Conservation (phyloP, 2,797 vertebrate species). For the Phylloscopus collybita region DNA sequence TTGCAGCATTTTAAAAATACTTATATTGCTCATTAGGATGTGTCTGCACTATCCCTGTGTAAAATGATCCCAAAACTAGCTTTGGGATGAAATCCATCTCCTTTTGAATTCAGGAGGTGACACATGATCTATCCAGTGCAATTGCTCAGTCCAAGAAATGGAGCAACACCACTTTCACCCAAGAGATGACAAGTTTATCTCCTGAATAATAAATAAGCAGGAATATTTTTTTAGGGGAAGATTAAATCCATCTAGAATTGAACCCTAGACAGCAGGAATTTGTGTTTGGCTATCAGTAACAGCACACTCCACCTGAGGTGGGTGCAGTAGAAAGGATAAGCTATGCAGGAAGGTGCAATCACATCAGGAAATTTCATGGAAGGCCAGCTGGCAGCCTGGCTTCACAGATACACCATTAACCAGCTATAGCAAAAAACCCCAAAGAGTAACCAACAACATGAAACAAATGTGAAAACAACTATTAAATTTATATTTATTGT, state of each 20-base stretch:
- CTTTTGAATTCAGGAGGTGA: not conserved
- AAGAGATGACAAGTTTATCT: not conserved
- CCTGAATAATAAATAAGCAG: not conserved
- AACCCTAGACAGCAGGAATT: not conserved
- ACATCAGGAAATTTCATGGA: not conserved
- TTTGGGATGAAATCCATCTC: not conserved
- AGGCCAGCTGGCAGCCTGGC: not conserved
- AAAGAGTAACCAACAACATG: not conserved
- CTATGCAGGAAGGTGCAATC: not conserved
- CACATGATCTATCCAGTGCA: rapidly evolving
- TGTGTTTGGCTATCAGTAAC: not conserved
- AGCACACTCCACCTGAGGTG: not conserved
- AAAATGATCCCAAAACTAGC: not conserved
- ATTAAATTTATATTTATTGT: not conserved
- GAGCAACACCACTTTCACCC: not conserved
- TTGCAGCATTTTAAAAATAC: not conserved
- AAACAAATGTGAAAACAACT: not conserved
- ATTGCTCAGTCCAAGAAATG: not conserved
- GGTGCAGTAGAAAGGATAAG: not conserved
- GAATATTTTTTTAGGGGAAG: not conserved
- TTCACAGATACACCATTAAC: not conserved
- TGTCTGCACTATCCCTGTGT: not conserved
- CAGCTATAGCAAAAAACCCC: not conserved
- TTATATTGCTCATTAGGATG: not conserved
- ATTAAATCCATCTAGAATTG: not conserved